Evolutionary conservation across 2,888 invertebrate species (phyloP), one percentile per base, ranked within the genome.

Genomic region (Lasioglossum calceatum): DNA sequence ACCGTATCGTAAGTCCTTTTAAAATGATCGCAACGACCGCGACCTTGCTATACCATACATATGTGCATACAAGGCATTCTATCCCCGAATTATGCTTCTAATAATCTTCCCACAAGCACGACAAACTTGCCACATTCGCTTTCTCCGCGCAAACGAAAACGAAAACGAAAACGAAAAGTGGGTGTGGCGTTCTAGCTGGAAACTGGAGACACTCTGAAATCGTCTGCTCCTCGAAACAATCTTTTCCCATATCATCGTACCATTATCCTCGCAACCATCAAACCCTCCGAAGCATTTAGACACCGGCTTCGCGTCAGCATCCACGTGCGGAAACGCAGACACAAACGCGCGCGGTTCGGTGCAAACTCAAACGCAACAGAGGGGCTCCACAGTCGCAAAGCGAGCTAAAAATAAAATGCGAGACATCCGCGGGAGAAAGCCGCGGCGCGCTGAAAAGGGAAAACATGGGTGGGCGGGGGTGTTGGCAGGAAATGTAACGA

Each of bases 301-400:
- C 32, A 16, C 32, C 36, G 67, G 27, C 3, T 36, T 19, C 19
- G 36, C 67, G 7, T 36, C 23, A 23, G 32, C 8, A 19, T 67
- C 67, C 32, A 8, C 19, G 36, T 23, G 10, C 36, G 67, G 32
- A 36, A 67, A 8, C 19, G 36, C 36, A 19, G 67, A 32, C 36
- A 2, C 36, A 27, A 27, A 61, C 27, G 27, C 61, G 61, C 61
- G 27, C 10, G 23, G 27, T 14, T n/a, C 61, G 27, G 61, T 5
- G 10, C 36, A 67, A 67, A 19, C 32, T 67, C 67, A 67, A 67
- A 67, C 27, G 67, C 36, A 3, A 23, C 42, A 67, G 8, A 2
- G 67, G 36, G 36, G 67, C n/a, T n/a, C n/a, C n/a, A n/a, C n/a
- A 39, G 70, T 61, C 70, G 42, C 70, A n/a, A 70, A 70, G 39